Evolutionary conservation across 37 sponge, comb jelly and placozoan species (phyloP).

Genomic region (Chondrilla cf. caribensis): DNA sequence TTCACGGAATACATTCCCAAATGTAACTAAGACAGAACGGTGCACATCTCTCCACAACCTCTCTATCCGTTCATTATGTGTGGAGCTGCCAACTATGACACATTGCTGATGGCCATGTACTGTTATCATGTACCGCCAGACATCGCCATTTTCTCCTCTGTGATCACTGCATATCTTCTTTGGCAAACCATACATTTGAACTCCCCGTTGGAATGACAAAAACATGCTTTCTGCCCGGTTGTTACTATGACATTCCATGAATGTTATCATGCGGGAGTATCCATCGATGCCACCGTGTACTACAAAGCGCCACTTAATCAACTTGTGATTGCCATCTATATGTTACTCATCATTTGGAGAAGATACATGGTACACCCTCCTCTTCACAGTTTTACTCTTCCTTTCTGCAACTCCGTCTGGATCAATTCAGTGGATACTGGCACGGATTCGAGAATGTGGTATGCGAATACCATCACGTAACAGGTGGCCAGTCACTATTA

Average conservation of each 20-base stretch:
- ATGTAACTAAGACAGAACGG: not conserved
- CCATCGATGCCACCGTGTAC: slow-evolving; percentile 23
- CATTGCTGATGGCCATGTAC: not conserved
- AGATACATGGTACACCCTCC: not conserved
- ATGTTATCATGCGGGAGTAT: slow-evolving; percentile 1
- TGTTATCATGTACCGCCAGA: slow-evolving; percentile 11
- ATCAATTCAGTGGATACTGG: slow-evolving; percentile 9
- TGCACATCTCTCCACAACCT: slow-evolving; percentile 23
- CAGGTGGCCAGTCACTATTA: slow-evolving; percentile 13
- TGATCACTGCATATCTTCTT: not conserved
- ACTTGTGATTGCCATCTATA: slow-evolving; percentile 24
- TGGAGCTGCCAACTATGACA: slow-evolving; percentile 24
- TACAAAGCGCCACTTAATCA: slow-evolving; percentile 11
- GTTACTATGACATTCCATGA: not conserved
- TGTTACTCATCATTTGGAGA: slow-evolving; percentile 1
- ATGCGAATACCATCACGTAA: not conserved
- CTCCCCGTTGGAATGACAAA: not conserved
- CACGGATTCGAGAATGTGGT: not conserved
- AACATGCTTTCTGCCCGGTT: not conserved
- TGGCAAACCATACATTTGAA: not conserved
- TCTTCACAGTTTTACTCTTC: not conserved
- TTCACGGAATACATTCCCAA: slow-evolving; percentile 1
- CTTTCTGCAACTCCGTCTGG: not conserved
- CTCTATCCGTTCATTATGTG: slow-evolving; percentile 16
- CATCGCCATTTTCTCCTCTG: slow-evolving; percentile 3